Base-by-base conservation (phyloP, 2,113 vertebrate species). In the Anarhynchus alexandrinus region DNA sequence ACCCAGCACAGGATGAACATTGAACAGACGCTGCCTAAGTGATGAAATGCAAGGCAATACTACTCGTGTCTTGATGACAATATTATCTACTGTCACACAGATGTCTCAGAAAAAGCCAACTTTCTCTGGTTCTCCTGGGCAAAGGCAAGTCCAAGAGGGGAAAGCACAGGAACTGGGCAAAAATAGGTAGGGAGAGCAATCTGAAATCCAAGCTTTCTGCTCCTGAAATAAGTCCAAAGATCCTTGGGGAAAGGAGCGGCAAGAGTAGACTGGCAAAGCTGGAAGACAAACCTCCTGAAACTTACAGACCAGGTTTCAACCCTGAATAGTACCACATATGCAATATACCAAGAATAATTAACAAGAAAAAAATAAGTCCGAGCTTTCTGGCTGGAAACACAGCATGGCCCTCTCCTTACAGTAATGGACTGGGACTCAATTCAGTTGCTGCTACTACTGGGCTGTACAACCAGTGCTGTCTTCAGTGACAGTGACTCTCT, bases 41-140 rank as follows among this genome's bases (percentile, higher is more conserved):
- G 93, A 87, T 52, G 94, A 96, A 95, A 93, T 42, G 62, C 71
- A 83, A 40, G 43, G 91, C 74, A 95, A 13, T 17, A 47, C 67
- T 36, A 36, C 54, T 25, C 79, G 87, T 74, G 91, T 47, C 87
- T 21, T 32, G 79, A 82, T 93, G 96, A 96, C 94, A 95, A 71
- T 76, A 72, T 93, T 97, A 96, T 95, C 95, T 96, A 10, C 29
- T 69, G 45, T 27, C 55, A 40, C 74, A 77, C 89, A 91, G 67
- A 91, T 88, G 94, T 69, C 71, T 86, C 59, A 34, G 66, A 36
- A 96, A 95, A 96, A 80, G 66, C 26, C 89, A 94, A 9, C 74
- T 83, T 94, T 49, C 74, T 47, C 22, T 73, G 13, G 32, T 71
- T 88, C 87, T 95, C 91, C 82, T 66, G 58, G 77, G 78, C 79